These are phyloP conservation scores for Junonia oenone DNA, from an alignment of 2,888 invertebrate genomes.

Conservation along the genomic window DNA sequence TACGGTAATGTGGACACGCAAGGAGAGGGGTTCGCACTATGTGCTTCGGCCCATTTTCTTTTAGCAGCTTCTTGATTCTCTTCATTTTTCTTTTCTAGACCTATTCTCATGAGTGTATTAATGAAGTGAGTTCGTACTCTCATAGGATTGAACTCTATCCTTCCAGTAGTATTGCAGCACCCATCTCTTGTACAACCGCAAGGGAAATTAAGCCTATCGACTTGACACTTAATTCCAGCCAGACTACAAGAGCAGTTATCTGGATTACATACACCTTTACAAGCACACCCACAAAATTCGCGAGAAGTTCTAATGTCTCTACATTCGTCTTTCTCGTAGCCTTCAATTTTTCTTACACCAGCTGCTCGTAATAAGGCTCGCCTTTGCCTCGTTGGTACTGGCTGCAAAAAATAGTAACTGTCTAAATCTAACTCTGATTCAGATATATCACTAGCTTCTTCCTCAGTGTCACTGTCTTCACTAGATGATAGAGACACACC, in stretches of 20 bases:
- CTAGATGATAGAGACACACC: slow-evolving; percentile 84
- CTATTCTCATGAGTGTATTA: slow-evolving; percentile 95
- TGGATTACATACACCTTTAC: slow-evolving; percentile 96
- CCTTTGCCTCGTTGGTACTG: slow-evolving; percentile 94
- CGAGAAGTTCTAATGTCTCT: slow-evolving; percentile 93
- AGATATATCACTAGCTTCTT: slow-evolving; percentile 88
- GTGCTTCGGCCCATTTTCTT: slow-evolving; percentile 68
- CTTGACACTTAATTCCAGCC: slow-evolving; percentile 98
- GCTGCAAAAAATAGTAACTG: slow-evolving; percentile 93
- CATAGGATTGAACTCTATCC: slow-evolving; percentile 97
- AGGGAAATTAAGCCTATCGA: slow-evolving; percentile 96
- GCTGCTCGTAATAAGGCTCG: slow-evolving; percentile 93
- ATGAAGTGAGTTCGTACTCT: slow-evolving; percentile 98
- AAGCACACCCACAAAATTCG: slow-evolving; percentile 96
- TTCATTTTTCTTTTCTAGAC: slow-evolving; percentile 91
- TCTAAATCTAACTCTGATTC: slow-evolving; percentile 93
- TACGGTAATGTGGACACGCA: slow-evolving; percentile 37
- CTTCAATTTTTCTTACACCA: slow-evolving; percentile 95
- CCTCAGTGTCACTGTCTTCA: slow-evolving; percentile 91
- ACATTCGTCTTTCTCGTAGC: slow-evolving; percentile 95
- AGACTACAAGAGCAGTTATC: slow-evolving; percentile 96
- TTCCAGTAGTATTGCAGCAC: slow-evolving; percentile 93
- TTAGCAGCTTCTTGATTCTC: slow-evolving; percentile 69
- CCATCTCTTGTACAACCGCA: slow-evolving; percentile 97
- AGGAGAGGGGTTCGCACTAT: slow-evolving; percentile 50